Evolutionary conservation across 2,888 invertebrate species (phyloP), one percentile per base, ranked within the genome.

Genomic region (Ptychoptera contaminata): DNA sequence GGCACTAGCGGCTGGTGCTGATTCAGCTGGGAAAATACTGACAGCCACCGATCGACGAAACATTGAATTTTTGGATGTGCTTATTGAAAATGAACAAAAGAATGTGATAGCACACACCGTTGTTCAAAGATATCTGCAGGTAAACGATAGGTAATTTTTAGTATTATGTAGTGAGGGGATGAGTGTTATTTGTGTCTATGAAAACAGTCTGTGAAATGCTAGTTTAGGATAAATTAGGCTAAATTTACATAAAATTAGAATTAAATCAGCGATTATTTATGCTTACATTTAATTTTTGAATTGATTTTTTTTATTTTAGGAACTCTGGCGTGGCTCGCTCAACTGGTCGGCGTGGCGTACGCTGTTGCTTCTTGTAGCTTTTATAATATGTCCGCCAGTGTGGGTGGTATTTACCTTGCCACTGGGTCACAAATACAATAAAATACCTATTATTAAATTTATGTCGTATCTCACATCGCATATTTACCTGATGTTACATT

Each of bases 381-480:
- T 97, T 62, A 79, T 97, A 58, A 69, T 93, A 44, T 91, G 91
- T 60, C 98, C 98, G 35, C 91, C 96, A 7, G 82, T 97, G 31
- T 98, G 96, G 96, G 71, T 96, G 53, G 82, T 86, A 42, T 91
- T 96, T 65, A 93, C 94, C 50, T 77, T 96, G 60, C 96, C 96
- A 43, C 69, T 94, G 59, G 90, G 90, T 37, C 92, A 93, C 70
- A 86, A 86, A 67, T 93, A 87, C 70, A 90, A 93, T 73, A 91
- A 94, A 73, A 91, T 97, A 58, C 98, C 98, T 47, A 96, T 98
- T 60, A 94, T 99, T 60, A 98, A 98, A 70, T 99, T 98, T 69
- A 96, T 97, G 87, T 94, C 96, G 38, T 97, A 98, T 68, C 76
- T 99, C 56, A 96, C 97, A 16, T 96, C 97, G 8, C 98, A 99